These are phyloP conservation scores for Mythimna ferrago DNA, from an alignment of 2,888 invertebrate genomes.

Conservation along the genomic window DNA sequence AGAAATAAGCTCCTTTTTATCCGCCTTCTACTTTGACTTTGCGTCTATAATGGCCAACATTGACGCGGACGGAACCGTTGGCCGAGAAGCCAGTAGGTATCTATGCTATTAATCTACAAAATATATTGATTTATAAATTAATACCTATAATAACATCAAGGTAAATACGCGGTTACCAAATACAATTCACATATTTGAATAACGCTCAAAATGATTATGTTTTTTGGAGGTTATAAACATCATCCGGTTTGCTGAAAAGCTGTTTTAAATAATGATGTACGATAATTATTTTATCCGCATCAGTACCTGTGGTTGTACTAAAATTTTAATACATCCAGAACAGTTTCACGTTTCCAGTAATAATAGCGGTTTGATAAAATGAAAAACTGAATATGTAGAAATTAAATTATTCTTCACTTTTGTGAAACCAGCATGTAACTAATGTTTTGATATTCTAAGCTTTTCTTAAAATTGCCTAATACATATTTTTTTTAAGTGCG, in stretches of 20 bases:
- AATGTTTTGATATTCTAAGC: background rate
- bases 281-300: constrained; percentile 10
- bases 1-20: too few relatives aligned
- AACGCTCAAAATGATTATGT: background rate
- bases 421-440: background rate
- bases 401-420: background rate
- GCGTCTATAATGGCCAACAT: too few relatives aligned
- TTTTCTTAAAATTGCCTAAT: background rate
- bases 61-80: too few relatives aligned
- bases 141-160: background rate
- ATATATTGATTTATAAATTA: background rate
- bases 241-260: background rate
- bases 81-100: too few relatives aligned
- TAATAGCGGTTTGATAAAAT: background rate
- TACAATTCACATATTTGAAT: background rate
- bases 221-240: background rate
- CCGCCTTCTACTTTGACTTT: too few relatives aligned
- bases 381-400: background rate
- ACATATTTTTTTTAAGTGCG: too few relatives aligned
- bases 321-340: background rate
- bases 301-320: background rate
- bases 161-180: background rate
- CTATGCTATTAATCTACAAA: too few relatives aligned
- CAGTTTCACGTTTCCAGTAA: background rate
- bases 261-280: constrained; percentile 4